phyloP scores from a whole-genome alignment of 1,140 invertebrate species.

The Choristoneura fumiferana region DNA sequence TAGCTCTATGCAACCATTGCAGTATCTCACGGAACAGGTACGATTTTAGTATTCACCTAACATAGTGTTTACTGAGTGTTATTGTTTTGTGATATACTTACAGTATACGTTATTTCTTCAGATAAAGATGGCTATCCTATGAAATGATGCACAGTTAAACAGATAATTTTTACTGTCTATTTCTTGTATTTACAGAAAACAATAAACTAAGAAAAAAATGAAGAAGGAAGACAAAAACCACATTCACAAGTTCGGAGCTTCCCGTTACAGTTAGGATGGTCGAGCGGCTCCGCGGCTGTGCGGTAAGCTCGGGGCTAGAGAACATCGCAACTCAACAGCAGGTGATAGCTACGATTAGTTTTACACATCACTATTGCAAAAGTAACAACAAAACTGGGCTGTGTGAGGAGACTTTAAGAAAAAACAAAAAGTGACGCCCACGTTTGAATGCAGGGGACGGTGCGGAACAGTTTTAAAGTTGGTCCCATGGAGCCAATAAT shows the following conservation, averaged over 20 bases:
- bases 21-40: constrained; percentile 49
- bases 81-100: constrained; percentile 81
- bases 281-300: constrained; percentile 1
- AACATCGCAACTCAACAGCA: constrained; percentile 6
- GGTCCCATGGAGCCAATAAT: constrained; percentile 34
- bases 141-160: constrained; percentile 83
- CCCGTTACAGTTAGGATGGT: constrained; percentile 13
- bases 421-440: constrained; percentile 31
- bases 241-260: constrained; percentile 22
- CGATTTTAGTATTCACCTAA: constrained; percentile 70
- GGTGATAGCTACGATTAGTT: constrained; percentile 8
- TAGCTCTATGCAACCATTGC: too few relatives aligned
- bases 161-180: constrained; percentile 81
- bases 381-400: constrained; percentile 13
- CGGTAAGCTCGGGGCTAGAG: constrained; percentile 21
- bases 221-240: constrained; percentile 37
- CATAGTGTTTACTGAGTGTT: constrained; percentile 75
- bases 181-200: constrained; percentile 76
- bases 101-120: constrained; percentile 80
- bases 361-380: constrained; percentile 11
- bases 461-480: constrained; percentile 26
- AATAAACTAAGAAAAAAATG: constrained; percentile 53
- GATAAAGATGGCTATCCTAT: constrained; percentile 82
- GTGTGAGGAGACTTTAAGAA: constrained; percentile 28
- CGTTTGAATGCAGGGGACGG: constrained; percentile 30